Base-by-base conservation (phyloP, 2,888 invertebrate species). In the Hydrotaea diabolus region DNA sequence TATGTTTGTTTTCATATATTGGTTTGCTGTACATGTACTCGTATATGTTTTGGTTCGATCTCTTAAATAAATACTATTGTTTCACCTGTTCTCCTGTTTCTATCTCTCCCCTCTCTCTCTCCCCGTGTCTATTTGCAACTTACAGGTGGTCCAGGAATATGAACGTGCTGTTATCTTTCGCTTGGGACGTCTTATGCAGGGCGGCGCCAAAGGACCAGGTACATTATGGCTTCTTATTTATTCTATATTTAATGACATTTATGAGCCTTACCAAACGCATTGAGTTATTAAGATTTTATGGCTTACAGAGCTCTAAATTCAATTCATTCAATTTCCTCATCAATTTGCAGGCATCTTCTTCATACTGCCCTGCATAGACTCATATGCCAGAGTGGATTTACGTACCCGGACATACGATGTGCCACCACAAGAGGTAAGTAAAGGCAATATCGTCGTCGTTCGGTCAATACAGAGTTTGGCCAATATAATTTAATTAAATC, bases 331-430 rank as follows among this genome's bases (percentile, higher is more conserved):
- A 69, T 43, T 43, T 69, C 43, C 21, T 17, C 15, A n/a, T 46
- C 21, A 8, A 21, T 23, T 43, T 79, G 26, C 93, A 97, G 98
- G 98, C 77, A 97, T 99, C 89, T 98, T 99, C 93, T 99, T 99
- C 93, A 97, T 98, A 85, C 93, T 99, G 86, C 99, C 98, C 0
- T 99, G 98, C 93, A 97, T 98, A 90, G 99, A 98, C 92, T 96
- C 96, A 64, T 99, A 98, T 92, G 97, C 97, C 39, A 95, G 98
- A 86, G 98, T 99, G 19, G 99, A 99, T 92, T 94, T 99, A 86
- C 95, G 99, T 66, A 98, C 98, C 0, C 95, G 97, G 86, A 98
- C 98, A 0, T 99, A 99, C 92, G 99, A 99, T 90, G 97, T 99
- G 62, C 99, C 99, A 69, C 98, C 99, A 0, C 99, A 99, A 94